These are phyloP conservation scores for Sebastes baramenuke DNA, from an alignment of 2,797 vertebrate genomes.

Conservation along the genomic window DNA sequence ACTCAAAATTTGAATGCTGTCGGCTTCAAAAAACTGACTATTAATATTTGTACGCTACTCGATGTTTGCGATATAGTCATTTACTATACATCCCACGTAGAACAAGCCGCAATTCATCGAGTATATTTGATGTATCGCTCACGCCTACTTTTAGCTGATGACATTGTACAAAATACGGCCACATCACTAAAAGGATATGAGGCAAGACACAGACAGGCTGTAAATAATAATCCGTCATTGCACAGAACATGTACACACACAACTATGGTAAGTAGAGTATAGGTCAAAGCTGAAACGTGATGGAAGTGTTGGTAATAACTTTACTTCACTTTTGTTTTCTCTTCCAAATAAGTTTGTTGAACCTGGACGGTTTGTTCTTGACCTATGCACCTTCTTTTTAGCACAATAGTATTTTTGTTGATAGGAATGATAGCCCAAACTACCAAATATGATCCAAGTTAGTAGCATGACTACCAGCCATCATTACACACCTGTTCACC, in stretches of 20 bases:
- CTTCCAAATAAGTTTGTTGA: neutral
- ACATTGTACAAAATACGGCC: neutral
- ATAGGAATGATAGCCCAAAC: no score
- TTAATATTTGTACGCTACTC: no score
- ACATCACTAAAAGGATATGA: neutral
- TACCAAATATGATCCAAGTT: no score
- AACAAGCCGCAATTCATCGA: no score
- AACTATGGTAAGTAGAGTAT: neutral
- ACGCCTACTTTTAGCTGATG: neutral
- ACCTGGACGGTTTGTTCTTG: neutral
- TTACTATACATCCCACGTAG: no score
- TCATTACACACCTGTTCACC: neutral
- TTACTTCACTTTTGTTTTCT: neutral
- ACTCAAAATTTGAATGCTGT: no score
- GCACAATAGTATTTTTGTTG: no score
- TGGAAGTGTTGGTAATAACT: neutral
- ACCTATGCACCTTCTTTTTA: no score
- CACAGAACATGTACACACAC: neutral
- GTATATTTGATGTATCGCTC: no score
- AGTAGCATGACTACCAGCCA: neutral
- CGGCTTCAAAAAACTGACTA: no score
- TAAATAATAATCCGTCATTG: neutral
- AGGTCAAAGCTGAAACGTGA: neutral
- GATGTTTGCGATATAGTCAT: no score
- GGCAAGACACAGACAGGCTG: neutral